Evolutionary conservation across 2,797 vertebrate genomes (phyloP), one percentile per base, ranked within the genome.

Genomic region (Pipistrellus pipistrellus): DNA sequence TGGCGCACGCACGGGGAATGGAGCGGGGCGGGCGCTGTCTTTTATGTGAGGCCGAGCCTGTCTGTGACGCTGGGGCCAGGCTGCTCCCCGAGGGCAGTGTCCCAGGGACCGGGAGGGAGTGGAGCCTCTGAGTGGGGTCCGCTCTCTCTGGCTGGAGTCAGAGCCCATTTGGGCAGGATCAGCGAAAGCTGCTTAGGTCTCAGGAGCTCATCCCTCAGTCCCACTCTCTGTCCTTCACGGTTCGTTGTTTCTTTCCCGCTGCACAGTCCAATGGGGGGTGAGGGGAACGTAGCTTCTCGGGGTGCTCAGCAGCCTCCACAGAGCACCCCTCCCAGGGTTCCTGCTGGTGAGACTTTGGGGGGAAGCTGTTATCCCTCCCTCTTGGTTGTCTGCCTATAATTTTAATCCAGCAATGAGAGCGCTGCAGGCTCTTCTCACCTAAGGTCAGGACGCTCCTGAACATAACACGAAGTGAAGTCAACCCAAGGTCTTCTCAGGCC

Each of bases 221-320:
- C 1, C 3, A 23, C 17, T 1, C 23, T 35, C 7, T 5, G 8
- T 32, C 51, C n/a, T 15, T n/a, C 17, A 1, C 2, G 17, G 25
- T 21, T 1, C 0, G 30, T 8, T 23, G 15, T 41, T 20, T 14
- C 44, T 9, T 20, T 32, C 27, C 69, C 0, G 0, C 80, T 17
- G 69, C 46, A 32, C 55, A 1, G 59, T 7, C 20, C 57, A 41
- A 41, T 41, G 38, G 1, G 38, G 46, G 0, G 44, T 44, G 3
- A 0, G 14, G 8, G 12, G 3, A 21, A 38, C 8, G 0, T 14
- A 3, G 55, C 35, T 72, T 81, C 32, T 15, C 0, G 25, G 53
- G 38, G 44, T 27, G 11, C 5, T n/a, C 0, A 6, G 35, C 51
- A 18, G 62, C 41, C 4, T 0, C 15, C 83, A 17, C 5, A 0